These are phyloP conservation scores for Sardina pilchardus DNA, from an alignment of 2,113 vertebrate species.

Conservation along the genomic window DNA sequence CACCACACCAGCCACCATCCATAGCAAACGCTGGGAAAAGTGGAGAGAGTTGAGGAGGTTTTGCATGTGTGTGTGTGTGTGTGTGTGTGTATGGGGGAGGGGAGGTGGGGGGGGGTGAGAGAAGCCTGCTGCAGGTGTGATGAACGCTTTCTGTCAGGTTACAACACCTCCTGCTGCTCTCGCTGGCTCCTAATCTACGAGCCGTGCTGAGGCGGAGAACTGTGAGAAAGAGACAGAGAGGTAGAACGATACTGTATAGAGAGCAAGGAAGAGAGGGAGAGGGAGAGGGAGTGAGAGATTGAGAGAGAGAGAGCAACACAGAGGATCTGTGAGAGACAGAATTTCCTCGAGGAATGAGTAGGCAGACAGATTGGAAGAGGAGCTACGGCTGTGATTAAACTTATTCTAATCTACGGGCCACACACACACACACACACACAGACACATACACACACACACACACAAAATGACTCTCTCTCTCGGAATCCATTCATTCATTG, in stretches of 20 bases:
- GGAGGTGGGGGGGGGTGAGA: background rate
- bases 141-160: conserved; percentile 12
- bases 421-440: conserved; percentile 17
- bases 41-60: background rate
- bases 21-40: background rate
- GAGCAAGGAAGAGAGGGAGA: background rate
- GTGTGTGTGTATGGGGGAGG: background rate
- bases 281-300: background rate
- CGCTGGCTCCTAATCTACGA: background rate
- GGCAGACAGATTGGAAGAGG: conserved; percentile 33
- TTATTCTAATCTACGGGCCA: conserved; percentile 43
- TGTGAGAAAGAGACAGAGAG: background rate
- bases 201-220: background rate
- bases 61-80: background rate
- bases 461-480: background rate
- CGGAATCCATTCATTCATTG: background rate
- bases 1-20: background rate
- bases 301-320: conserved; percentile 19
- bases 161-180: conserved; percentile 2
- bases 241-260: background rate
- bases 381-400: conserved; percentile 45
- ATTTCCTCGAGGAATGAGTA: conserved; percentile 38
- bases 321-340: conserved; percentile 22
- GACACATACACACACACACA: conserved; percentile 1
- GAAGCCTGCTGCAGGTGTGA: conserved; percentile 2